Evolutionary conservation across 2,797 vertebrate species (phyloP).

Genomic region (Argyrosomus regius): DNA sequence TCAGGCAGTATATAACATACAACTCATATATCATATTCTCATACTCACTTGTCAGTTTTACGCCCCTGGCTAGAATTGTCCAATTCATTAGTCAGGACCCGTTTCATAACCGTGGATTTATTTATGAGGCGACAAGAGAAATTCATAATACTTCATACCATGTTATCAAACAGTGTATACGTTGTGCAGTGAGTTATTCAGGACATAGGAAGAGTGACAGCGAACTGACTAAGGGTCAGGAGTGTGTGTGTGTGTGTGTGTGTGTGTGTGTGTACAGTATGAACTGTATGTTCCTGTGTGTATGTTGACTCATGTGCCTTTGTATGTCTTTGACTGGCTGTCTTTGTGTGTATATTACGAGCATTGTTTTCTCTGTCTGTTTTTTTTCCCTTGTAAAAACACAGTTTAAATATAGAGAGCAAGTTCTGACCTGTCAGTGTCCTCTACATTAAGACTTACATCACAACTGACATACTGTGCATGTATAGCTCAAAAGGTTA

Average conservation of each 20-base stretch:
- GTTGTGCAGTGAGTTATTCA: neutral
- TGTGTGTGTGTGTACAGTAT: neutral
- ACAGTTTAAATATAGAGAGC: constrained; percentile 23
- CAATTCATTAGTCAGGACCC: neutral
- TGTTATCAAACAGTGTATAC: neutral
- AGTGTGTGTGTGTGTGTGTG: neutral
- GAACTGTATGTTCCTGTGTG: neutral
- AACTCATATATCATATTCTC: constrained; percentile 21
- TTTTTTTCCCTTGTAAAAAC: constrained; percentile 16
- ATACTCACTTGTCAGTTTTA: constrained; percentile 24
- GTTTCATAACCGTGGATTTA: neutral
- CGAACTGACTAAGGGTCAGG: neutral
- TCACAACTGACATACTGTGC: neutral
- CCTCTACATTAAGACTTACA: neutral
- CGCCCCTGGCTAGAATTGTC: neutral
- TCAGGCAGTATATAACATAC: neutral
- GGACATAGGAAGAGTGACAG: neutral
- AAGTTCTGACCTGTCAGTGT: constrained; percentile 7
- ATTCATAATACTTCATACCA: neutral
- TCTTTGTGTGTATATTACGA: constrained; percentile 24
- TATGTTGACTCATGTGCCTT: neutral
- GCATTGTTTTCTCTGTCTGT: constrained; percentile 25
- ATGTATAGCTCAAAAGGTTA: neutral
- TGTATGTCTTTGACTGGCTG: neutral
- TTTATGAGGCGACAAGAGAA: constrained; percentile 17